Evolutionary conservation across 2,113 vertebrate species (phyloP).

Genomic region (Excalfactoria chinensis): DNA sequence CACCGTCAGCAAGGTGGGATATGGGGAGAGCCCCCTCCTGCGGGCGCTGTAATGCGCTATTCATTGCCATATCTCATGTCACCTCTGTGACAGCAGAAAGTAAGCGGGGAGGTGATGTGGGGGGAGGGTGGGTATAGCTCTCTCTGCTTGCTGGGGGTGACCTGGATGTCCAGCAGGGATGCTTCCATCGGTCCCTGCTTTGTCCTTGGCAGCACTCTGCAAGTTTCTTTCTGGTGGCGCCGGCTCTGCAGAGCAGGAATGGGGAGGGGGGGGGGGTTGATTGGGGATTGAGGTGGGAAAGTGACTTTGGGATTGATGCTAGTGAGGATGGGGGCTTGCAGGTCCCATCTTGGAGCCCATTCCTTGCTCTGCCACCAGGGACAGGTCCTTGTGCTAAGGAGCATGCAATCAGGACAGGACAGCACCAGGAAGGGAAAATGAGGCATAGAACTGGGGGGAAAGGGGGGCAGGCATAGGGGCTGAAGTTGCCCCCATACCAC

Average conservation of each 20-base stretch:
- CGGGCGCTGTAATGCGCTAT: not conserved
- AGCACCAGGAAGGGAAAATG: constrained; percentile 7
- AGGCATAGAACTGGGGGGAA: not conserved
- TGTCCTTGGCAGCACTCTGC: constrained; percentile 26
- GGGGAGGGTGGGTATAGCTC: not conserved
- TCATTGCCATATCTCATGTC: accelerated
- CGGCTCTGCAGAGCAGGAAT: not conserved
- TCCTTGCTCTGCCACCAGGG: not conserved
- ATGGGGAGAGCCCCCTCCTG: not conserved
- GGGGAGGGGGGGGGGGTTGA: not conserved
- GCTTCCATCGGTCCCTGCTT: not conserved
- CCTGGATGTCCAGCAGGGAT: not conserved
- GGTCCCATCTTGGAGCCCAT: accelerated
- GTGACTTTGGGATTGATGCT: not conserved
- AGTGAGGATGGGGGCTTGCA: accelerated
- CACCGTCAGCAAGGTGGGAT: constrained; percentile 17
- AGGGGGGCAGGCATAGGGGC: not conserved
- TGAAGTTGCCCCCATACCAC: accelerated
- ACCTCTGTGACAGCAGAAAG: not conserved
- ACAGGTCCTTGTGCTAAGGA: not conserved
- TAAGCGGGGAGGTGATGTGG: not conserved
- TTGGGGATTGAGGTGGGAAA: not conserved
- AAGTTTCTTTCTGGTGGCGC: not conserved
- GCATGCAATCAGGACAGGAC: not conserved
- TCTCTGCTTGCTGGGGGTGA: not conserved